Evolutionary conservation across 2,113 vertebrate species (phyloP).

Genomic region (Chlorodrepanis virens): DNA sequence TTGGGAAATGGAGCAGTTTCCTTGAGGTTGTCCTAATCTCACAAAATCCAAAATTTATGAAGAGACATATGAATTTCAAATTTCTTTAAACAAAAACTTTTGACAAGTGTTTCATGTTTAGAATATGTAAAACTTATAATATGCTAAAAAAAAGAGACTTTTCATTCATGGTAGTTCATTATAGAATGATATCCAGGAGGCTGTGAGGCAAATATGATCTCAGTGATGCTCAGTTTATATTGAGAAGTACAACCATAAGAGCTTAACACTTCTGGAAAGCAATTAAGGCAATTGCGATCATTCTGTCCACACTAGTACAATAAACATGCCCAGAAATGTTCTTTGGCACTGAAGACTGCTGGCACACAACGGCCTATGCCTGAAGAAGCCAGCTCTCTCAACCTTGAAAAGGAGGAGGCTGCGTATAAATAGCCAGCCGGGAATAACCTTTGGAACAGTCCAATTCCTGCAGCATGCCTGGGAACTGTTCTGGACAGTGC

Average conservation of each 20-base stretch:
- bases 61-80: background rate
- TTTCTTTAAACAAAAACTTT: background rate
- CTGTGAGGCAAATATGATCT: background rate
- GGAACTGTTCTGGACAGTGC: background rate
- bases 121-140: background rate
- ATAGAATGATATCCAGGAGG: background rate
- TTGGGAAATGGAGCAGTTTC: background rate
- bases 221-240: background rate
- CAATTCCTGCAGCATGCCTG: background rate
- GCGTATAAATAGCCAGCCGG: background rate
- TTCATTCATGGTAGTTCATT: background rate
- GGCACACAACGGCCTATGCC: background rate
- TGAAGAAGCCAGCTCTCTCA: background rate
- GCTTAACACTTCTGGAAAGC: background rate
- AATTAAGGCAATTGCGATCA: background rate
- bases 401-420: constrained; percentile 3
- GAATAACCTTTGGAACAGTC: background rate
- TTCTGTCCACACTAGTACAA: background rate
- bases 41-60: background rate
- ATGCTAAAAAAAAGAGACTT: background rate
- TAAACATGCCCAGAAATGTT: background rate
- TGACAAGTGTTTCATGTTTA: background rate
- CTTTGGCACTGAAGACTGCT: background rate
- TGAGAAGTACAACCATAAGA: background rate
- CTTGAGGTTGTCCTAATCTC: background rate